Conservation (phyloP, 1,140 invertebrate genomes). For the Parasteatoda tepidariorum region DNA sequence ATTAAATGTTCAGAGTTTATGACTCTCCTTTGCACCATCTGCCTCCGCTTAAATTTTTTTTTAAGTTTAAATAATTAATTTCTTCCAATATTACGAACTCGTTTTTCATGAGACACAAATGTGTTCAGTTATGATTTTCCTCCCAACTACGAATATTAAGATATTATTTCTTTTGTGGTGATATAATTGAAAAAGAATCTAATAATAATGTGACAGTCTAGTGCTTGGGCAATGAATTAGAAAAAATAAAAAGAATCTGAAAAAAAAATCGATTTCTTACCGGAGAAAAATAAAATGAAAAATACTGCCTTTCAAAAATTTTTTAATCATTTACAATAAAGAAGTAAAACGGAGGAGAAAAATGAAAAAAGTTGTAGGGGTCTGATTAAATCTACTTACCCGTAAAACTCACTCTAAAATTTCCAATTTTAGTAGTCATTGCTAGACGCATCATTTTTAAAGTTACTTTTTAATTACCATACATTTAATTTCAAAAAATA, state of each 20-base stretch:
- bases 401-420: not conserved
- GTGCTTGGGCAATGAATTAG: not conserved
- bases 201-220: not conserved
- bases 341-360: not conserved
- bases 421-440: slow-evolving; percentile 7
- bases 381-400: slow-evolving; percentile 16
- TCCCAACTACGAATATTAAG: not conserved
- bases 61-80: not conserved
- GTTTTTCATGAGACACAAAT: not conserved
- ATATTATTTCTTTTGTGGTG: not conserved
- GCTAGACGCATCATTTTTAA: too few relatives aligned
- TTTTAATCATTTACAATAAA: slow-evolving; percentile 18
- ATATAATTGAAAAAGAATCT: not conserved
- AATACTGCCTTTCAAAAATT: not conserved
- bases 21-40: not conserved
- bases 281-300: not conserved
- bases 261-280: slow-evolving; percentile 1
- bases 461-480: too few relatives aligned
- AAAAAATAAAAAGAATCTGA: not conserved
- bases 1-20: not conserved
- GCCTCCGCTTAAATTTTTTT: not conserved
- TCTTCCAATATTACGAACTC: not conserved
- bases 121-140: not conserved
- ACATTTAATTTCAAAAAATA: too few relatives aligned
- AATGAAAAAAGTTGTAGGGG: not conserved